phyloP scores from a whole-genome alignment of 1,140 invertebrate species.

The Acarapis woodi region DNA sequence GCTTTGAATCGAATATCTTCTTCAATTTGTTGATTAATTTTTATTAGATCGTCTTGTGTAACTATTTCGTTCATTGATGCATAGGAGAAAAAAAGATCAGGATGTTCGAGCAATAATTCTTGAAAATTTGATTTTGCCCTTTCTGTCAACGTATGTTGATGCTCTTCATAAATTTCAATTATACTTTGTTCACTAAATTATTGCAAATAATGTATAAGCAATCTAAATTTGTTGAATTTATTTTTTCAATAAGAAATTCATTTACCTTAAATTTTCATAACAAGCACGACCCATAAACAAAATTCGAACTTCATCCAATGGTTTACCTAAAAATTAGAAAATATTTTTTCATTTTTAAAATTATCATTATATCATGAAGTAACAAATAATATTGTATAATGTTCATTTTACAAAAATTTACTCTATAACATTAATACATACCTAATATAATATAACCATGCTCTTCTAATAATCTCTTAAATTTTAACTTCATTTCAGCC shows the following conservation, averaged over 20 bases:
- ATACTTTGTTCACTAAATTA: constrained; percentile 62
- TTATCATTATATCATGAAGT: too few relatives aligned
- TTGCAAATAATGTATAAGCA: too few relatives aligned
- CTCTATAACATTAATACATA: too few relatives aligned
- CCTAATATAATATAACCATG: constrained; percentile 64
- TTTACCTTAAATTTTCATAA: constrained; percentile 68
- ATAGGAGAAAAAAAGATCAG: constrained; percentile 75
- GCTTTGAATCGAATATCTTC: constrained; percentile 79
- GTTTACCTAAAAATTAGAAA: too few relatives aligned
- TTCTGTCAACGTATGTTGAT: constrained; percentile 69
- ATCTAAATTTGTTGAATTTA: too few relatives aligned
- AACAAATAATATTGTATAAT: too few relatives aligned
- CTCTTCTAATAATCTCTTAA: constrained; percentile 71
- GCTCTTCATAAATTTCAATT: constrained; percentile 70
- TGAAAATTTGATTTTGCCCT: constrained; percentile 70
- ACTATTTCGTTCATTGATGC: constrained; percentile 64
- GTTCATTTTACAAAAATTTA: too few relatives aligned
- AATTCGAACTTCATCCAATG: constrained; percentile 62
- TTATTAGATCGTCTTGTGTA: constrained; percentile 71
- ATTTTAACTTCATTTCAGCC: constrained; percentile 45
- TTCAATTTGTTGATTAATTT: constrained; percentile 64
- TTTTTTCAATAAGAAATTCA: too few relatives aligned
- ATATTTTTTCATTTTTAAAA: background rate
- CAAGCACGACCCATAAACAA: constrained; percentile 82
- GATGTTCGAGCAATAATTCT: constrained; percentile 72